Base-by-base conservation (phyloP, 2,888 invertebrate species). In the Lepidocyrtinus sp. region DNA sequence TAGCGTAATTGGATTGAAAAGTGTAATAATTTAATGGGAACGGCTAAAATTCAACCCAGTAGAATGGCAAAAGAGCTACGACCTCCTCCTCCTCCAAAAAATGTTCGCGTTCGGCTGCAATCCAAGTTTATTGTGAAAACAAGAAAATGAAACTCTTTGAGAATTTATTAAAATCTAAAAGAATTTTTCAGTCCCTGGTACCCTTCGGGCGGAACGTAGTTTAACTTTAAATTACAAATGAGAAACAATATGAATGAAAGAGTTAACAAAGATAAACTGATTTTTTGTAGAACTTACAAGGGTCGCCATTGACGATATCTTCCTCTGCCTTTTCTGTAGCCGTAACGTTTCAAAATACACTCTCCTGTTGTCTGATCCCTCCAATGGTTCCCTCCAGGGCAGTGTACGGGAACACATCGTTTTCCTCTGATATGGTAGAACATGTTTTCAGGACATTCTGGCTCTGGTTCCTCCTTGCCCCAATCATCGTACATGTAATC, bases 351-450 rank as follows among this genome's bases (percentile, higher is more conserved):
- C 9, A 64, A 55, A 9, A 67, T 65, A 24, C 77, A 78, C 22
- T 78, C 77, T 7, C 77, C 77, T 0, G 77, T 78, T 2, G 64
- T 50, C 25, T n/a, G 19, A 45, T 78, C 65, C 17, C 77, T 46
- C 19, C 59, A 59, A 2, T 36, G 21, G 15, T 67, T 72, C 22
- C 77, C 77, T 3, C 77, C 77, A 0, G 67, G 67, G 25, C 77
- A 78, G 2, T 7, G 9, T 1, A 25, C 15, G n/a, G 81, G 81
- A 46, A 81, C 81, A 45, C 76, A 81, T 15, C 55, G 22, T 9
- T 27, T 55, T 2, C 81, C 81, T 15, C 81, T 71, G 17, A 81
- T 36, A 50, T 81, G 81, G 27, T 71, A 81, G 46, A 63, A 81
- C 46, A 27, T 19, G 1, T 62, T 55, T 19, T 63, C 55, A 0